Conservation (phyloP, 2,113 vertebrate species). For the Centropristis striata region DNA sequence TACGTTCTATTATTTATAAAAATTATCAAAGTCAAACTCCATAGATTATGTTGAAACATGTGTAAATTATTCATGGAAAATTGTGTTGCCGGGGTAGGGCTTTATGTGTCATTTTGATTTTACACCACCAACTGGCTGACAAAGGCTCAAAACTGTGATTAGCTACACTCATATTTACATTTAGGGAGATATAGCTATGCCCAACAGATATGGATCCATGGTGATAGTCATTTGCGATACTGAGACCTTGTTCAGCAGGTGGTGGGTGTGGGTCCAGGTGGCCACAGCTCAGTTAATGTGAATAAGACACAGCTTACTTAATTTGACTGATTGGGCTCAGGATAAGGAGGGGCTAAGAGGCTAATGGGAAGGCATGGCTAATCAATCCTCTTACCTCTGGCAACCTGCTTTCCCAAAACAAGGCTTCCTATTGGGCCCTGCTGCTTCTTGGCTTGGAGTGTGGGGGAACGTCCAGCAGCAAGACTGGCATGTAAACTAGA, state of each 20-base stretch:
- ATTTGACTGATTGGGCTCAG: conserved; percentile 89
- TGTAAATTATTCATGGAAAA: background rate
- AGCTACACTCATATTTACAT: background rate
- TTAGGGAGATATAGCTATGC: background rate
- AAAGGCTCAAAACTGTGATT: conserved; percentile 13
- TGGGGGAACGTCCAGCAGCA: background rate
- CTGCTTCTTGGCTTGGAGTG: background rate
- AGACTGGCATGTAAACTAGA: background rate
- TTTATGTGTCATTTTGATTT: conserved; percentile 22
- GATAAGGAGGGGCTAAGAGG: conserved; percentile 84
- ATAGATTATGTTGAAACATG: background rate
- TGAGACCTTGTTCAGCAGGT: conserved; percentile 55
- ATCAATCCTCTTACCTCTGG: conserved; percentile 88
- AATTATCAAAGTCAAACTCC: too few species aligned
- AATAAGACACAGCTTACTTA: conserved; percentile 85
- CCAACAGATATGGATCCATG: background rate
- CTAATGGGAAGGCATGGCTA: conserved; percentile 84
- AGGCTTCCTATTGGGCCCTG: conserved; percentile 49
- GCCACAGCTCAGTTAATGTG: conserved; percentile 72
- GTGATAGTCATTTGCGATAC: background rate
- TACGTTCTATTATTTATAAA: too few species aligned
- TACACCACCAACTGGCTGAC: background rate
- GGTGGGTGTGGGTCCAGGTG: conserved; percentile 71
- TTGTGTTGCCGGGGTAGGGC: background rate
- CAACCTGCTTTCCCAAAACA: conserved; percentile 83